Evolutionary conservation across 2,888 invertebrate species (phyloP).

Genomic region (Acheta domesticus): DNA sequence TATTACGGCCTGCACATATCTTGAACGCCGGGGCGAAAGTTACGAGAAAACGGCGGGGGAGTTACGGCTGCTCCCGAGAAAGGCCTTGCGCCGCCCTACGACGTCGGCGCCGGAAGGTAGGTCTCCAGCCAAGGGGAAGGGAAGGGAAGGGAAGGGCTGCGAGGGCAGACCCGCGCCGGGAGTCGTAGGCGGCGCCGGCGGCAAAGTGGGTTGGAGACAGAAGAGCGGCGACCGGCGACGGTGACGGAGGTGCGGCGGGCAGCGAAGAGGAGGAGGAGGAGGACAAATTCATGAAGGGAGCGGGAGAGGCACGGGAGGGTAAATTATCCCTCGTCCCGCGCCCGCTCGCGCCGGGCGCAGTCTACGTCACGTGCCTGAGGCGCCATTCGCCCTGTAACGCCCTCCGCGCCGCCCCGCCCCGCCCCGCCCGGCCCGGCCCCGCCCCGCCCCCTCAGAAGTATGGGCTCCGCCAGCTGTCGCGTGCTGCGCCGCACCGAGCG

Average conservation of each 20-base stretch:
- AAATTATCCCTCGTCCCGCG: background rate
- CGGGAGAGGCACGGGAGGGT: background rate
- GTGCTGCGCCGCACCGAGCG: background rate
- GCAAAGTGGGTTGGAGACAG: too few relatives aligned
- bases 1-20: slow-evolving; percentile 2
- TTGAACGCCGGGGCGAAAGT: background rate
- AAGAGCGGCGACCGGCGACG: too few relatives aligned
- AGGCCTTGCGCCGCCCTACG: too few relatives aligned
- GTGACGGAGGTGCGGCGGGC: too few relatives aligned
- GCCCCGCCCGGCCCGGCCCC: background rate
- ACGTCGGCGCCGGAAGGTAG: too few relatives aligned
- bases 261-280: too few relatives aligned
- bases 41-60: background rate
- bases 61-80: background rate
- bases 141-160: too few relatives aligned
- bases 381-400: background rate
- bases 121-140: too few relatives aligned
- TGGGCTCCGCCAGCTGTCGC: slow-evolving; percentile 7
- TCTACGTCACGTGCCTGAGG: background rate
- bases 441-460: background rate
- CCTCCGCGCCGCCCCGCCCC: background rate
- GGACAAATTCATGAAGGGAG: background rate
- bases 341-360: background rate
- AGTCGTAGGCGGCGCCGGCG: too few relatives aligned
- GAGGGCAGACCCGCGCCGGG: too few relatives aligned